phyloP scores from a whole-genome alignment of 2,113 vertebrate genomes.

The Plecotus auritus region DNA sequence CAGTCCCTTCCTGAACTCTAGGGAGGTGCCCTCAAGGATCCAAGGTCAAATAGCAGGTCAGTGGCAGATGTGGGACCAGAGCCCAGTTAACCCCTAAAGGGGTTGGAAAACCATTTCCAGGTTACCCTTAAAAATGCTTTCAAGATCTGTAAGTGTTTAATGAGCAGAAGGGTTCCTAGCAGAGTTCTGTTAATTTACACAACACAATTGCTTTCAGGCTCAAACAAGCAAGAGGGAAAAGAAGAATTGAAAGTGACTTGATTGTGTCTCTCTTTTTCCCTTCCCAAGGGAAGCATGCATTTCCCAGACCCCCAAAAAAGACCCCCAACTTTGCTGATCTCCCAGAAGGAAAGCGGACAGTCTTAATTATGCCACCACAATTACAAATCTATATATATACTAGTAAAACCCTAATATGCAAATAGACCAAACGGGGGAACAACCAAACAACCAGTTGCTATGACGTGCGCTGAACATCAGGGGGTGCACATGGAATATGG shows the following conservation, averaged over 20 bases:
- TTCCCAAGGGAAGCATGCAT: neutral
- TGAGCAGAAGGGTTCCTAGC: conserved; percentile 7
- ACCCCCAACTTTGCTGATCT: neutral
- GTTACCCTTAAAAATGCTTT: conserved; percentile 20
- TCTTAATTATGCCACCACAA: neutral
- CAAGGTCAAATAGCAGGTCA: neutral
- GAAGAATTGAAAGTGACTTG: neutral
- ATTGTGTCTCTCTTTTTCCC: neutral
- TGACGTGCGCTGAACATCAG: no score
- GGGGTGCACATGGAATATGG: no score
- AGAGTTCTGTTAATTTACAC: conserved; percentile 24
- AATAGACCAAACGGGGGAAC: no score
- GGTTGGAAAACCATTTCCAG: neutral
- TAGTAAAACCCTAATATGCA: no score
- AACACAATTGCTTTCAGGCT: neutral
- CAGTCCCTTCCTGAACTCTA: neutral
- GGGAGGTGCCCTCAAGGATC: neutral
- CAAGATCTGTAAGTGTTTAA: conserved; percentile 18
- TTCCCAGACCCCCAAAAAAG: neutral
- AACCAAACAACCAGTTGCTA: no score
- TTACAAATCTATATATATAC: neutral
- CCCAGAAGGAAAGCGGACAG: neutral
- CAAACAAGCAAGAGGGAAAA: neutral
- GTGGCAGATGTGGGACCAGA: neutral
- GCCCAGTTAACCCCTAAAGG: neutral